Conservation (phyloP, 2,113 vertebrate genomes). For the Myotis davidii region DNA sequence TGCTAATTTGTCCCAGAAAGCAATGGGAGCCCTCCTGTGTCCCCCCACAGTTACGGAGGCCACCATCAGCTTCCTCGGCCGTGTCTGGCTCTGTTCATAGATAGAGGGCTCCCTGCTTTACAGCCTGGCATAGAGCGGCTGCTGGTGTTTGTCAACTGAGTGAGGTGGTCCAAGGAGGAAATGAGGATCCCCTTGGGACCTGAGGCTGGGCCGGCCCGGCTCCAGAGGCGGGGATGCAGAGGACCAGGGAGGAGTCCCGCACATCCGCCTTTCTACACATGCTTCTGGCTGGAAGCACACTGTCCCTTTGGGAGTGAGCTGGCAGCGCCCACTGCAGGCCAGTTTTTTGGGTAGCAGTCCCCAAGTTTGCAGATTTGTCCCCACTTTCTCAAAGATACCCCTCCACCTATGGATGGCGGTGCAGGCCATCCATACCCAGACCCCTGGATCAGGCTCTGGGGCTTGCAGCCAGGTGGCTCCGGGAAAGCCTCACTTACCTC, state of each 20-base stretch:
- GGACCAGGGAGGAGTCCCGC: background rate
- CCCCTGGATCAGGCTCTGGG: background rate
- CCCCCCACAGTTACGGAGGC: background rate
- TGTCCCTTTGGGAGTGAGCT: background rate
- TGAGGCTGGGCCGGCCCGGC: background rate
- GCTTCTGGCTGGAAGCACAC: background rate
- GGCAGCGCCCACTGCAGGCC: background rate
- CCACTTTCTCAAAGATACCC: background rate
- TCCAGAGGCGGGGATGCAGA: background rate
- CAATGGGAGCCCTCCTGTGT: background rate
- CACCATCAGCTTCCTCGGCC: background rate
- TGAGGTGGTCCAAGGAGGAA: background rate
- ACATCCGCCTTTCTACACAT: background rate
- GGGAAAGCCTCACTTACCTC: conserved; percentile 42
- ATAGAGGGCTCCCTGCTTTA: background rate
- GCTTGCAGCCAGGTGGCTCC: background rate
- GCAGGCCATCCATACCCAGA: background rate
- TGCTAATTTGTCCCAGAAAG: background rate
- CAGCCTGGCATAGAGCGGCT: background rate
- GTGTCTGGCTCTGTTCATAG: background rate
- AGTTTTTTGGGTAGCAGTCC: background rate
- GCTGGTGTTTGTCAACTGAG: background rate
- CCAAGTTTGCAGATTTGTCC: background rate
- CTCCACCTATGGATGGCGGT: background rate
- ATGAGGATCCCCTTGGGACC: background rate